These are phyloP conservation scores for Phymorhynchus buccinoides DNA, from an alignment of 1,140 invertebrate species.

Conservation along the genomic window DNA sequence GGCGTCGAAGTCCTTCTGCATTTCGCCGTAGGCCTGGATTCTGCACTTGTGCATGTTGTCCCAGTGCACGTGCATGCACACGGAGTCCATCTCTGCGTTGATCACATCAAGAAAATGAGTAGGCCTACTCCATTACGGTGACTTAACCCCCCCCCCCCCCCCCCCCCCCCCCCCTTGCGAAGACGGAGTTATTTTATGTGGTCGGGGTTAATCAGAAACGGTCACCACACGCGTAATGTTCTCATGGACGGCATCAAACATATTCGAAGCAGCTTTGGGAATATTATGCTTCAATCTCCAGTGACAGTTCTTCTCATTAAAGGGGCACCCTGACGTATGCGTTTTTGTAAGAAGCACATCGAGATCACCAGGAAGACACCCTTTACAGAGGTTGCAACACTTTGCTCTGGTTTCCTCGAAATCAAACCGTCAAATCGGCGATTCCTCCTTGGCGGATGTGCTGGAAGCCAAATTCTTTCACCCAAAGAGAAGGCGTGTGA, in stretches of 20 bases:
- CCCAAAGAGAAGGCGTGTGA: too few species aligned
- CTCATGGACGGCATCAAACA: background rate
- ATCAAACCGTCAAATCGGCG: too few species aligned
- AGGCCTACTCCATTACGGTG: background rate
- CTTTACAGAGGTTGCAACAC: too few species aligned
- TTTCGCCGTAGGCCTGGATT: background rate
- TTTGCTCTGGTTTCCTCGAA: too few species aligned
- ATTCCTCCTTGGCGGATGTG: too few species aligned
- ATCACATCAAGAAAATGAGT: background rate
- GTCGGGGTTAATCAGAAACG: background rate
- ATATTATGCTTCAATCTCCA: background rate
- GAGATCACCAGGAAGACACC: too few species aligned
- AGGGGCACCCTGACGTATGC: too few species aligned
- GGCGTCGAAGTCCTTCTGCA: background rate
- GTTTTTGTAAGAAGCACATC: too few species aligned
- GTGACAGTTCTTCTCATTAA: too few species aligned
- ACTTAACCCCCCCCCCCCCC: too few species aligned
- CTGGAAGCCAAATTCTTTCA: too few species aligned
- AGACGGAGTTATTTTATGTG: background rate
- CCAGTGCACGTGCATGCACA: conserved; percentile 9
- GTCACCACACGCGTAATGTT: too few species aligned
- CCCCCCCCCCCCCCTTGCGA: background rate
- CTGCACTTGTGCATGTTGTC: background rate
- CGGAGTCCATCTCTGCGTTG: conserved; percentile 8
- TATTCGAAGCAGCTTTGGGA: background rate